Percentiles rank a stretch among this genome's conserved stretches.
Evolutionary conservation across 2,113 vertebrate genomes (phyloP).

Genomic region (Phaethon lepturus): DNA sequence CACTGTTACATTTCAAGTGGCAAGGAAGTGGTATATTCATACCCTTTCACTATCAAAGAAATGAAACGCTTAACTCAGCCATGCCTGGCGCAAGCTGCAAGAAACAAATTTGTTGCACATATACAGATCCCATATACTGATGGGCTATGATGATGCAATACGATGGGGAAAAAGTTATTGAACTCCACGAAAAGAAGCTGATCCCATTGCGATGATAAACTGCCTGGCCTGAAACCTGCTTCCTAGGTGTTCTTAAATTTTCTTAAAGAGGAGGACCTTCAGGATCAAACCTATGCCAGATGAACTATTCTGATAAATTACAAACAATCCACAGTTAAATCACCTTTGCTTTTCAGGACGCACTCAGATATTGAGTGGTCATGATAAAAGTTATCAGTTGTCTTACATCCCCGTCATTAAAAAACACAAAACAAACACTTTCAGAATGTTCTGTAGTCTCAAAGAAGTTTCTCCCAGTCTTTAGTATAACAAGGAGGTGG

Average conservation of each 20-base stretch:
- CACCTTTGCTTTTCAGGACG: not conserved
- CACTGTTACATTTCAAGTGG: rapidly evolving
- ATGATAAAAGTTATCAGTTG: not conserved
- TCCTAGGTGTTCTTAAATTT: not conserved
- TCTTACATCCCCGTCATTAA: not conserved
- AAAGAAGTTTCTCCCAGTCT: not conserved
- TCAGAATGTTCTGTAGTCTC: not conserved
- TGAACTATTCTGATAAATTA: not conserved
- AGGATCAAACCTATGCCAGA: not conserved
- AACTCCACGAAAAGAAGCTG: not conserved
- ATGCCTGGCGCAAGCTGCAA: not conserved
- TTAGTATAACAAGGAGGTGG: not conserved
- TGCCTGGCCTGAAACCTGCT: not conserved
- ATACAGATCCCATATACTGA: not conserved
- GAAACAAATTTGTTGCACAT: not conserved
- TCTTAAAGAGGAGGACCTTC: not conserved
- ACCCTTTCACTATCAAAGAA: not conserved
- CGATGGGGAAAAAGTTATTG: not conserved
- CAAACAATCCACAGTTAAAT: not conserved
- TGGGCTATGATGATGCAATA: not conserved
- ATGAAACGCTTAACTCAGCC: not conserved
- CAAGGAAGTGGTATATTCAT: not conserved
- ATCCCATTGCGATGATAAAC: not conserved
- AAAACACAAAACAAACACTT: not conserved
- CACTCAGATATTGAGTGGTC: not conserved